Percentiles rank a stretch among this genome's conserved stretches.
These are phyloP conservation scores for Colaptes auratus DNA, from an alignment of 2,113 vertebrate species.

Conservation along the genomic window DNA sequence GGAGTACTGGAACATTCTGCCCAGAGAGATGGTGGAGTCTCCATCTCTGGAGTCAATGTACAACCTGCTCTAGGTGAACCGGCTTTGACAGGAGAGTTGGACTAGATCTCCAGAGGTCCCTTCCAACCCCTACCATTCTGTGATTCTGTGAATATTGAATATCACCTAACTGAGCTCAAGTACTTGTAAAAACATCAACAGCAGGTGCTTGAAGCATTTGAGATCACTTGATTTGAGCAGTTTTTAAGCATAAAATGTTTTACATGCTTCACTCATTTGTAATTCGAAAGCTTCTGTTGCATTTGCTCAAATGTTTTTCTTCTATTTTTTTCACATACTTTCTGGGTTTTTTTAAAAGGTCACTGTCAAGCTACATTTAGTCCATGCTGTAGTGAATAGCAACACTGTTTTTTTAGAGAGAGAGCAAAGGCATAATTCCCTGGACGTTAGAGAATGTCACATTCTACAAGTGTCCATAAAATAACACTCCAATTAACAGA, in stretches of 20 bases:
- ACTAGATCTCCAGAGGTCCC: too few relatives aligned
- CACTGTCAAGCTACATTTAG: not conserved
- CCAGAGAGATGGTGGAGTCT: too few relatives aligned
- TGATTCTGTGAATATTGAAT: not conserved
- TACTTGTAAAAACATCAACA: not conserved
- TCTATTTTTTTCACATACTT: not conserved
- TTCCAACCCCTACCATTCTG: too few relatives aligned
- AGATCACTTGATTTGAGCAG: not conserved
- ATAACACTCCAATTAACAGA: not conserved
- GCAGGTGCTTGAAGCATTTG: not conserved
- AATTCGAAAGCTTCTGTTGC: not conserved
- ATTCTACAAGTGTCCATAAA: not conserved
- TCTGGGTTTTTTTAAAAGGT: not conserved
- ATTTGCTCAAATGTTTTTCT: accelerated
- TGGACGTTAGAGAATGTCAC: not conserved
- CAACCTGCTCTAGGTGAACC: too few relatives aligned
- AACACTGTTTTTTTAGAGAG: not conserved
- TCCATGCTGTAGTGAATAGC: not conserved
- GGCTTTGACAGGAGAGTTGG: too few relatives aligned
- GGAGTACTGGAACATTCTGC: too few relatives aligned
- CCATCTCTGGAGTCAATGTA: too few relatives aligned
- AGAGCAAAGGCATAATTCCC: not conserved
- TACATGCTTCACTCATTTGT: not conserved
- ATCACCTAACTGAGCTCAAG: not conserved
- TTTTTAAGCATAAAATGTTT: not conserved